Base-by-base conservation (phyloP, 2,888 invertebrate species). In the Macrophya annulata region DNA sequence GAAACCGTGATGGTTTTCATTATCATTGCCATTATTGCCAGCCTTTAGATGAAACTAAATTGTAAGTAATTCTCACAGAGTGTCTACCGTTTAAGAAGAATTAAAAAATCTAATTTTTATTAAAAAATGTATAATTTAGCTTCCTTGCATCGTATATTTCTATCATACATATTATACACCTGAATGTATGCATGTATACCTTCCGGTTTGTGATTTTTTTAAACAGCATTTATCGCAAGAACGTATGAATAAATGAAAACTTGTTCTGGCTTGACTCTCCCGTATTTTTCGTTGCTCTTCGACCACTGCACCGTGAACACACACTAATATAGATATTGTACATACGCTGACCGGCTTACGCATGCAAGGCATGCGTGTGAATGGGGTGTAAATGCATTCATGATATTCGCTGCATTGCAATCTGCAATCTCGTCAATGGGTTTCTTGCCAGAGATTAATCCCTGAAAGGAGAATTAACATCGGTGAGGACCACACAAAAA, bases 351-450 rank as follows among this genome's bases (percentile, higher is more conserved):
- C 21, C 15, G 45, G 17, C 25, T 81, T 62, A 65, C 45, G 40
- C n/a, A 65, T 81, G 62, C 62, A 21, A 25, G 62, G 43, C 59
- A 43, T 65, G 81, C 81, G 81, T 81, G 81, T 81, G 62, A 81
- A 81, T 81, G 62, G 81, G 81, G 81, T 81, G 81, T 31, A 81
- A 81, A 81, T 81, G 81, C 81, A 65, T 81, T 62, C 81, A 62
- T 81, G 81, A 81, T 77, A 77, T 77, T 77, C 77, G 51, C 55
- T 77, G 77, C 51, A 55, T 55, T n/a, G 77, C 51, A 55, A 77
- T 77, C 48, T 77, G 31, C 51, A 17, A 55, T 10, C 77, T 77
- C 9, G 77, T 77, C 51, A 77, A 77, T 77, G 77, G 77, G 37
- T 31, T 77, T 77, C 55, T 77, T 77, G 55, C 77, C 17, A 55